A percentile compares a stretch with the other conserved stretches of the same genome.
phyloP scores from a whole-genome alignment of 2,888 invertebrate species.

The Oxyteleia sp. region DNA sequence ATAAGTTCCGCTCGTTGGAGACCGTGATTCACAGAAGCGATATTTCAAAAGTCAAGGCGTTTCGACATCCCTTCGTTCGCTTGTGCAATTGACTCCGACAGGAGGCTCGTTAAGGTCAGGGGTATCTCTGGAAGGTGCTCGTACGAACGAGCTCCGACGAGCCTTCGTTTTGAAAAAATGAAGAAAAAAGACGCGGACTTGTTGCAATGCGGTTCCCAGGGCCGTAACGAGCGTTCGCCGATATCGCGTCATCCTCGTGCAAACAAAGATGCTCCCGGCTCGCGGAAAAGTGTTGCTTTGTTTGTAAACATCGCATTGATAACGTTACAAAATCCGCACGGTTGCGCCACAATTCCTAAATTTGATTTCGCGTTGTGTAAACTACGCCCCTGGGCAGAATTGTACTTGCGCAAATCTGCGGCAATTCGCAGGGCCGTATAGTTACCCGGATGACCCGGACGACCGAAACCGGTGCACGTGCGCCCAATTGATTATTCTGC shows the following conservation, averaged over 20 bases:
- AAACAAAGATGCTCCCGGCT: neutral
- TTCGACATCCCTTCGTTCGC: constrained; percentile 83
- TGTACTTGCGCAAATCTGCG: constrained; percentile 55
- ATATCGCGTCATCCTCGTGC: neutral
- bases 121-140: constrained; percentile 80
- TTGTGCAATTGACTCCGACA: constrained; percentile 82
- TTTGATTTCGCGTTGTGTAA: constrained; percentile 41
- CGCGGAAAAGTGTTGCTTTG: neutral
- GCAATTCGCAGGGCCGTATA: constrained; percentile 40
- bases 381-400: constrained; percentile 52
- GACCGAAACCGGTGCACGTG: constrained; percentile 45
- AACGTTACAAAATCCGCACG: constrained; percentile 6
- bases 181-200: constrained; percentile 50
- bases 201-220: constrained; percentile 47
- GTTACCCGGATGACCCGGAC: neutral
- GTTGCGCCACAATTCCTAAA: constrained; percentile 47
- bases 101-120: constrained; percentile 84
- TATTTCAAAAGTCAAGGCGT: constrained; percentile 82
- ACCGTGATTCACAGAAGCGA: constrained; percentile 80
- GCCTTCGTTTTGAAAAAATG: constrained; percentile 61
- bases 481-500: constrained; percentile 26
- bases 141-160: constrained; percentile 47
- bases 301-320: constrained; percentile 18
- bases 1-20: constrained; percentile 77
- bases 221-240: constrained; percentile 14